phyloP scores from a whole-genome alignment of 2,113 vertebrate genomes.

The Hylia prasina region DNA sequence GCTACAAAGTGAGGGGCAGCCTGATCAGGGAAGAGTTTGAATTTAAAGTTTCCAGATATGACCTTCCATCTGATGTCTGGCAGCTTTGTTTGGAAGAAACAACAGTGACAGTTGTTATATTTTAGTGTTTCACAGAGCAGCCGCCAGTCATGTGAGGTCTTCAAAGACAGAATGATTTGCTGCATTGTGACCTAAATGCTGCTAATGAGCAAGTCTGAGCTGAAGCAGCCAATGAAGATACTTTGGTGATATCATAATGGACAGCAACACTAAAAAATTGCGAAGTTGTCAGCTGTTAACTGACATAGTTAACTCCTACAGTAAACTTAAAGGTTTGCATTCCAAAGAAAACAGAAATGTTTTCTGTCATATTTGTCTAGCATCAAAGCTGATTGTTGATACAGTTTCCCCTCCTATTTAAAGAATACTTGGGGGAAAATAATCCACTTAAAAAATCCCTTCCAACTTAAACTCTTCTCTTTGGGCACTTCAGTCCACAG shows the following conservation, averaged over 20 bases:
- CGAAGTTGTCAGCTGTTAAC: background rate
- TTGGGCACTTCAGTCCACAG: constrained; percentile 48
- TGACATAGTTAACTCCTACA: background rate
- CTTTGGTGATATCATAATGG: background rate
- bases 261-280: background rate
- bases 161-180: background rate
- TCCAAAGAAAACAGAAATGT: background rate
- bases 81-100: background rate
- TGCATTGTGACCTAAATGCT: background rate
- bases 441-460: background rate
- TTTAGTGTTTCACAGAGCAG: background rate
- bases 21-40: background rate
- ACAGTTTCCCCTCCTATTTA: background rate
- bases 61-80: background rate
- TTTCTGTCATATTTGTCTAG: constrained; percentile 15
- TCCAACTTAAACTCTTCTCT: constrained; percentile 34
- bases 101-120: background rate
- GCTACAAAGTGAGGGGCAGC: background rate
- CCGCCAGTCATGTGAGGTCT: background rate
- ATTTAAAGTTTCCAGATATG: background rate
- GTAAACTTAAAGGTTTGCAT: background rate
- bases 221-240: background rate
- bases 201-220: background rate
- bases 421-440: background rate
- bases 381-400: background rate